These are phyloP conservation scores for Sclerurus mexicanus DNA, from an alignment of 2,113 vertebrate species.

Conservation along the genomic window DNA sequence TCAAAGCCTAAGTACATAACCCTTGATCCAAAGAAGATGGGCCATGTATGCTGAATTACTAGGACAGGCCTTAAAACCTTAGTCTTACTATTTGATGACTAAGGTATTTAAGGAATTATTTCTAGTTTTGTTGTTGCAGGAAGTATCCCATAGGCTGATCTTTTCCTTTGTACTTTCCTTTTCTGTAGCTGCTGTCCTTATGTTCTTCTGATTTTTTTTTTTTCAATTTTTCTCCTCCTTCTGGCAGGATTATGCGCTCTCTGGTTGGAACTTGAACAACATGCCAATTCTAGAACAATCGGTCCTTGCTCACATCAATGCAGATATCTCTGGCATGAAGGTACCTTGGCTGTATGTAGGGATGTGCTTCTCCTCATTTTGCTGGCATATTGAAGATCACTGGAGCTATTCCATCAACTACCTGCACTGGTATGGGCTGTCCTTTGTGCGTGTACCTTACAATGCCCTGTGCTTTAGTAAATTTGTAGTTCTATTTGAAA, in stretches of 20 bases:
- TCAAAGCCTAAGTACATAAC: neutral
- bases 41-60: neutral
- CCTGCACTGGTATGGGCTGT: constrained; percentile 87
- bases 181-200: neutral
- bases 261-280: constrained; percentile 98
- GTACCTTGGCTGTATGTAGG: constrained; percentile 98
- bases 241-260: constrained; percentile 91
- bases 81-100: neutral
- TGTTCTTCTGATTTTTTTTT: neutral
- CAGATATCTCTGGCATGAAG: constrained; percentile 98
- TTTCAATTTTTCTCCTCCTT: neutral
- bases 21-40: neutral
- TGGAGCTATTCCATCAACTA: constrained; percentile 99
- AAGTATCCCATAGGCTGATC: neutral
- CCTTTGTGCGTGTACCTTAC: neutral
- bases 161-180: neutral
- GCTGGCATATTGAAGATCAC: constrained; percentile 98
- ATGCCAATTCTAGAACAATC: constrained; percentile 98
- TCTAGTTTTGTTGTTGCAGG: neutral
- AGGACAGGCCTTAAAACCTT: neutral
- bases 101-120: neutral
- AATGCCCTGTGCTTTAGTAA: neutral
- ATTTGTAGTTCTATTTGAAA: neutral
- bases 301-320: constrained; percentile 94
- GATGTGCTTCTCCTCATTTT: constrained; percentile 99